These are phyloP conservation scores for Caenorhabditis brenneri DNA, from an alignment of 1,140 invertebrate species.

Conservation along the genomic window DNA sequence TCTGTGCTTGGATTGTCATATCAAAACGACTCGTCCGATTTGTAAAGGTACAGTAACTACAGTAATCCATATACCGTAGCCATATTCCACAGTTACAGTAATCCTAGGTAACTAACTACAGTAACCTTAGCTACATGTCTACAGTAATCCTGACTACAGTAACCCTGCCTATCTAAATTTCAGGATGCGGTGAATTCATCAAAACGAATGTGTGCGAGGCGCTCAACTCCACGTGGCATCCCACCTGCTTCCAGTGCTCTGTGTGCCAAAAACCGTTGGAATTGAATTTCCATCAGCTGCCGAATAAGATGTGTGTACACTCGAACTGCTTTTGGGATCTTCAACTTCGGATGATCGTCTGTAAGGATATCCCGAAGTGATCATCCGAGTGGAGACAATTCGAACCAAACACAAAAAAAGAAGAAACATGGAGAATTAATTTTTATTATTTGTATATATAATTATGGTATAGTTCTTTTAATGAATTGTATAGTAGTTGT, in stretches of 20 bases:
- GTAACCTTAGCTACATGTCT: background rate
- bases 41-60: background rate
- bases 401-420: too few species aligned
- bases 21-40: constrained; percentile 20
- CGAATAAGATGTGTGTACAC: constrained; percentile 19
- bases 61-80: background rate
- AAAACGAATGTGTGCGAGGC: background rate
- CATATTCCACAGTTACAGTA: too few species aligned
- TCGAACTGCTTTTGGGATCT: constrained; percentile 16
- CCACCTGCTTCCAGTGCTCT: constrained; percentile 19
- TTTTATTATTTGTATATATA: too few species aligned
- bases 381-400: too few species aligned
- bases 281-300: constrained; percentile 18
- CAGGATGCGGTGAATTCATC: constrained; percentile 18
- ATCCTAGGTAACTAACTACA: too few species aligned
- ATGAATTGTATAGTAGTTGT: too few species aligned
- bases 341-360: background rate
- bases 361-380: background rate
- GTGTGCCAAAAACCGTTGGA: constrained; percentile 25
- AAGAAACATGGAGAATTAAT: too few species aligned
- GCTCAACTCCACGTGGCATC: constrained; percentile 31
- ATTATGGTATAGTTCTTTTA: too few species aligned
- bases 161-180: too few species aligned
- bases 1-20: constrained; percentile 4
- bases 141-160: background rate